A percentile compares a stretch with the other conserved stretches of the same genome.
Conservation (phyloP, 2,888 invertebrate species). For the Parnassius smintheus region DNA sequence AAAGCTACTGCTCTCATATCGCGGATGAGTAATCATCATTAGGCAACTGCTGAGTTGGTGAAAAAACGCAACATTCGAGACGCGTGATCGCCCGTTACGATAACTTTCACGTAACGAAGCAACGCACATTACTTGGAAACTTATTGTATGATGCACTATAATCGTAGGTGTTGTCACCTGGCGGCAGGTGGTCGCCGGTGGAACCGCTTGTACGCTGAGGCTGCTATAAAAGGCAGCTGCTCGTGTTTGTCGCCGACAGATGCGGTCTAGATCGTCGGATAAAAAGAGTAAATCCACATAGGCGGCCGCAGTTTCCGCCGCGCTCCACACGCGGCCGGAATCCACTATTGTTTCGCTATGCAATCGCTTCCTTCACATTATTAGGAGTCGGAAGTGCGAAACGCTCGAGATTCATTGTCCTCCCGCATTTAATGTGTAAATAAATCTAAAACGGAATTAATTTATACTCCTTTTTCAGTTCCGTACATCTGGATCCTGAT, state of each 20-base stretch:
- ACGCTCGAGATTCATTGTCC: constrained; percentile 43
- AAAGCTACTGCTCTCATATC: constrained; percentile 72
- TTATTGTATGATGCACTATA: constrained; percentile 22
- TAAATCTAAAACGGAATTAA: constrained; percentile 21
- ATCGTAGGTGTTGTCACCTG: constrained; percentile 51
- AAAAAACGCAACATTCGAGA: constrained; percentile 54
- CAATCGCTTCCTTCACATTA: constrained; percentile 72
- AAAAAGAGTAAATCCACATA: constrained; percentile 74
- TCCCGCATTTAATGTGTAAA: constrained; percentile 13
- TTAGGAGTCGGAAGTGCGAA: constrained; percentile 66
- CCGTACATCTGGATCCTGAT: constrained; percentile 24
- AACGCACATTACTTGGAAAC: constrained; percentile 20
- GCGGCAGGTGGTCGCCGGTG: constrained; percentile 70
- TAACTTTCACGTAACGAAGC: constrained; percentile 60
- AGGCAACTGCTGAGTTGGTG: constrained; percentile 29
- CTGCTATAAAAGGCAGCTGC: constrained; percentile 67
- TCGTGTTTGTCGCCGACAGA: constrained; percentile 63
- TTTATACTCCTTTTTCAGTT: constrained; percentile 1
- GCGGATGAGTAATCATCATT: constrained; percentile 65
- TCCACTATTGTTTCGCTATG: constrained; percentile 68
- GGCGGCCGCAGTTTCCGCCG: constrained; percentile 57
- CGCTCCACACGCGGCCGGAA: constrained; percentile 71
- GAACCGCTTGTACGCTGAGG: constrained; percentile 45
- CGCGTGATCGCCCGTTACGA: constrained; percentile 59
- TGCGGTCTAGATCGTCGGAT: constrained; percentile 75